Evolutionary conservation across 53 echinoderm and acorn worm genomes (phyloP), one percentile per base, ranked within the genome.

Genomic region (Antedon mediterranea): DNA sequence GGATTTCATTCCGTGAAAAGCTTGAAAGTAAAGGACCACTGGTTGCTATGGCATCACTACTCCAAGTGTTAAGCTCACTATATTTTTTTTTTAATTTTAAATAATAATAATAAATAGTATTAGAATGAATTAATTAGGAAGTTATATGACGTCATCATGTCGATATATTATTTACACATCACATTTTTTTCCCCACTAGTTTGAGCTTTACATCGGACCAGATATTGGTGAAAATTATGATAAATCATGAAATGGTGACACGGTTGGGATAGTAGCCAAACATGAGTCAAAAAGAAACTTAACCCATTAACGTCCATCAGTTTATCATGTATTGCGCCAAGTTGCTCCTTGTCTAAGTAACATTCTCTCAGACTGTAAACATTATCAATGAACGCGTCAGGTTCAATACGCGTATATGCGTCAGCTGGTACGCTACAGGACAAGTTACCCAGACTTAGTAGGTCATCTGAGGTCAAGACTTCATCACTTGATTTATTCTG

Each of bases 291-390:
- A 18, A 57, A 15, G 9, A 57, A 26, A 3, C 2, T 23, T 3
- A 77, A 85, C 85, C 83, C 85, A 23, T 85, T 42, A 43, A 85
- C 79, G 29, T 85, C 82, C 8, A 79, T 34, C 13, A 89, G 78
- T 28, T 82, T 82, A 43, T 79, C 72, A 42, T 84, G 79, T 9
- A 85, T 71, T 31, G 85, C 83, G 13, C 73, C 89, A 82, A 85
- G 31, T 71, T 89, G 89, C 41, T 72, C 75, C 28, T 76, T 41
- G 75, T 85, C 80, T 43, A 85, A 82, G 77, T 82, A 85, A 73
- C 89, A 89, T 71, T 82, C 85, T 72, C 79, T 71, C 28, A 82
- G 34, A 31, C 71, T 76, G 37, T 85, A 82, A 70, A 89, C 41
- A 41, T 76, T 82, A 76, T 71, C 71, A 3, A 74, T 85, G 76